phyloP scores from a whole-genome alignment of 2,888 invertebrate genomes.

The Platycnemis pennipes region DNA sequence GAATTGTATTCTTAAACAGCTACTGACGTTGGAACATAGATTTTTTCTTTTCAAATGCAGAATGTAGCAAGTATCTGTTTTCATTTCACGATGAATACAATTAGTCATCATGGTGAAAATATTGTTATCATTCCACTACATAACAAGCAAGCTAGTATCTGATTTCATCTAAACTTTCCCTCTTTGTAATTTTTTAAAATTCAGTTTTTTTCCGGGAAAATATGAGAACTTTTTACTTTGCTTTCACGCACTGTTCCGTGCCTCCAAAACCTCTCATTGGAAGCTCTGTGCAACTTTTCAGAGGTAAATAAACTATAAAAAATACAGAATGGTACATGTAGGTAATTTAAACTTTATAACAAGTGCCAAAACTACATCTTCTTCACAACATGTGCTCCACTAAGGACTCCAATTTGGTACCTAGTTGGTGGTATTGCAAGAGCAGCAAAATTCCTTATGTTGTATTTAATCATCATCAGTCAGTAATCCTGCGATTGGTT shows the following conservation, averaged over 20 bases:
- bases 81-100: neutral
- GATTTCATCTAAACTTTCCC: too few relatives aligned
- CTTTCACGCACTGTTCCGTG: neutral
- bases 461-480: neutral
- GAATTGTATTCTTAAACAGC: slow-evolving; percentile 18
- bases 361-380: slow-evolving; percentile 8
- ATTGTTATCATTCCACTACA: neutral
- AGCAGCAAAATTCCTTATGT: neutral
- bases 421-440: neutral
- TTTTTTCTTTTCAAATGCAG: neutral
- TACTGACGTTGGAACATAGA: neutral
- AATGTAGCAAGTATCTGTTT: neutral
- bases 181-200: too few relatives aligned
- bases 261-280: neutral
- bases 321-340: neutral
- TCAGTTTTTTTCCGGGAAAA: neutral
- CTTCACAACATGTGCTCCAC: neutral
- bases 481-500: neutral
- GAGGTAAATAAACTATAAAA: neutral
- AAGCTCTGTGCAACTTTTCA: neutral
- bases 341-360: neutral
- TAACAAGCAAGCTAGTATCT: neutral
- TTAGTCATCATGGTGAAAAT: neutral
- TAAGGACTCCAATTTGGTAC: neutral
- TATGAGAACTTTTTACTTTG: neutral